phyloP scores from a whole-genome alignment of 2,888 invertebrate genomes.

The Tyria jacobaeae region DNA sequence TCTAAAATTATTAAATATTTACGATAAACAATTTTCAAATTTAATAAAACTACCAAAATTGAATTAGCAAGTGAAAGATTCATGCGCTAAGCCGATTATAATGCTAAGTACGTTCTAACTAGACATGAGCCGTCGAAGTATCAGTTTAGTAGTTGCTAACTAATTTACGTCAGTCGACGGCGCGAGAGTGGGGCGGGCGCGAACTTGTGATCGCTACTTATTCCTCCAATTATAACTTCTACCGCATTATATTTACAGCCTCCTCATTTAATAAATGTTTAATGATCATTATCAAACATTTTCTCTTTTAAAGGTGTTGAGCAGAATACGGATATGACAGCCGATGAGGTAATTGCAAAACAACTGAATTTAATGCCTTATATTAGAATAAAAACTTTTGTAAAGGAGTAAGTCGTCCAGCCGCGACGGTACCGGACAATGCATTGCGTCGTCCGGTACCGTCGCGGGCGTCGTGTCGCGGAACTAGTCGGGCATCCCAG shows the following conservation, averaged over 20 bases:
- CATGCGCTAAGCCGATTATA: constrained; percentile 30
- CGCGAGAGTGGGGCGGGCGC: constrained; percentile 53
- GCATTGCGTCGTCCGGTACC: no score
- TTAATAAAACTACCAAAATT: constrained; percentile 5
- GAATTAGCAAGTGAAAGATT: constrained; percentile 30
- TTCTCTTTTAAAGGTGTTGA: constrained; percentile 17
- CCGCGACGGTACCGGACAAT: no score
- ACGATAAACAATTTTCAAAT: background rate
- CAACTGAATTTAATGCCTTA: constrained; percentile 17
- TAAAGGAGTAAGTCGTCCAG: no score
- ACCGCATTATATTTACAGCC: constrained; percentile 56
- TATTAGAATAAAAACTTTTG: constrained; percentile 15
- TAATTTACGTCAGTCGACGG: constrained; percentile 70
- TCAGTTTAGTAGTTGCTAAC: constrained; percentile 75
- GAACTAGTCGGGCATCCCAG: no score
- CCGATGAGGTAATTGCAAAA: constrained; percentile 22
- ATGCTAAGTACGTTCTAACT: constrained; percentile 59
- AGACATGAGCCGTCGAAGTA: constrained; percentile 68
- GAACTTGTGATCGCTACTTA: constrained; percentile 71
- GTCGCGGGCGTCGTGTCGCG: no score
- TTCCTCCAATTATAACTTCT: constrained; percentile 77
- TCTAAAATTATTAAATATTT: background rate
- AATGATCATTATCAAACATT: constrained; percentile 40
- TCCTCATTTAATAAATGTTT: constrained; percentile 43
- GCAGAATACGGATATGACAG: constrained; percentile 35